These are phyloP conservation scores for Eupithecia centaureata DNA, from an alignment of 2,888 invertebrate genomes.

Conservation along the genomic window DNA sequence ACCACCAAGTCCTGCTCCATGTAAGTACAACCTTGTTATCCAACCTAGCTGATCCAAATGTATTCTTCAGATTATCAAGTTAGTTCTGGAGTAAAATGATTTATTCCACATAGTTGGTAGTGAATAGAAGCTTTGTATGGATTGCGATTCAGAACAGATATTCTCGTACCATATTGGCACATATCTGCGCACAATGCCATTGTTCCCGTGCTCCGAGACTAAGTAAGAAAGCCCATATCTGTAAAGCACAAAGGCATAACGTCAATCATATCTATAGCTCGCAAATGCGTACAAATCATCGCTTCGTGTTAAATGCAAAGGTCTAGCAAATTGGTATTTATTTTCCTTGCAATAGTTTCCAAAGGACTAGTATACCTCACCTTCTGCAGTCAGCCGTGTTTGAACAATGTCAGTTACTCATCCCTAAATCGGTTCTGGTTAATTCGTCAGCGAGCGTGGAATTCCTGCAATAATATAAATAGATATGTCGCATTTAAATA, in stretches of 20 bases:
- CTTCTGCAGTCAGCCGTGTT: not conserved
- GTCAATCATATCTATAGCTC: slow-evolving; percentile 11
- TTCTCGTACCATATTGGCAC: slow-evolving; percentile 42
- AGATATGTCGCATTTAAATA: slow-evolving; percentile 1
- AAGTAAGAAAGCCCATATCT: slow-evolving; percentile 6
- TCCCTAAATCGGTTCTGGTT: not conserved
- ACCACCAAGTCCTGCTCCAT: slow-evolving; percentile 86
- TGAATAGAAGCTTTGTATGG: not conserved
- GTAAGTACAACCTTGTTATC: slow-evolving; percentile 60
- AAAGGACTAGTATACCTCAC: not conserved
- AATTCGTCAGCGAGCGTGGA: not conserved
- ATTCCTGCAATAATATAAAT: not conserved
- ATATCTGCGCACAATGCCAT: slow-evolving; percentile 23
- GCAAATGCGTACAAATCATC: not conserved
- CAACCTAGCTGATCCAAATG: not conserved
- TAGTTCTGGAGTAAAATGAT: not conserved
- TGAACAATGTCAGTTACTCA: not conserved
- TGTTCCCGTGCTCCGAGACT: slow-evolving; percentile 1
- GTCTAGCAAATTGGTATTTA: slow-evolving; percentile 7
- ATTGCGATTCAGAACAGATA: slow-evolving; percentile 7
- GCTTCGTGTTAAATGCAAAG: not conserved
- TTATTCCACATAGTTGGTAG: not conserved
- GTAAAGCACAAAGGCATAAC: slow-evolving; percentile 2
- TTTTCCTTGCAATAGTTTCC: not conserved
- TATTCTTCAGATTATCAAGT: not conserved